Percentiles rank a stretch among this genome's conserved stretches.
Evolutionary conservation across 2,113 vertebrate species (phyloP).

Genomic region (Pluvianellus socialis): DNA sequence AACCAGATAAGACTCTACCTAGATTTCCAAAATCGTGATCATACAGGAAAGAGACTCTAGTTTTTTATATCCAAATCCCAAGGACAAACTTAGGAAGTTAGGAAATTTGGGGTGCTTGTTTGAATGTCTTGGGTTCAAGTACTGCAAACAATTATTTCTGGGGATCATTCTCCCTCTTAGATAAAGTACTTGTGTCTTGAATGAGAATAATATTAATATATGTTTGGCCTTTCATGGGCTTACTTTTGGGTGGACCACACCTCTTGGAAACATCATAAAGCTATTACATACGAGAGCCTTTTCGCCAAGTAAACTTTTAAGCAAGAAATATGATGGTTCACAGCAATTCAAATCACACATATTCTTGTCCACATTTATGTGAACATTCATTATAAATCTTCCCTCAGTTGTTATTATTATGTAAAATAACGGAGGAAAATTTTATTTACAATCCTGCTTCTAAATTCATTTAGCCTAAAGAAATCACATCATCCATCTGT

Average conservation of each 20-base stretch:
- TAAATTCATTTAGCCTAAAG: conserved; percentile 1
- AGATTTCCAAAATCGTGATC: background rate
- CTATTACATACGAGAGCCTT: background rate
- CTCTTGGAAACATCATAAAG: background rate
- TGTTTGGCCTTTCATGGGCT: background rate
- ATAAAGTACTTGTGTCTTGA: background rate
- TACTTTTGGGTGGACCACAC: background rate
- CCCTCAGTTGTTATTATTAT: background rate
- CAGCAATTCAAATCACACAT: background rate
- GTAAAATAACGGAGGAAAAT: background rate
- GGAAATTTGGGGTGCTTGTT: background rate
- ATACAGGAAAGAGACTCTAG: background rate
- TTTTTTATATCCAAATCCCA: background rate
- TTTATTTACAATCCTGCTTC: background rate
- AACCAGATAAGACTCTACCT: background rate
- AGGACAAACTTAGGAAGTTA: background rate
- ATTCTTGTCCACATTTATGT: background rate
- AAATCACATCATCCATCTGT: background rate
- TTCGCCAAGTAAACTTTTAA: background rate
- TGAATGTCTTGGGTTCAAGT: background rate
- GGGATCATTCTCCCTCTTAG: background rate
- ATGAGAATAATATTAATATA: background rate
- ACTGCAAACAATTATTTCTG: background rate
- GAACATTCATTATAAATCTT: background rate
- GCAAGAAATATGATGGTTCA: background rate